Conservation (phyloP, 30 jellyfish, hydroid and myxozoan species). For the Turritopsis rubra region DNA sequence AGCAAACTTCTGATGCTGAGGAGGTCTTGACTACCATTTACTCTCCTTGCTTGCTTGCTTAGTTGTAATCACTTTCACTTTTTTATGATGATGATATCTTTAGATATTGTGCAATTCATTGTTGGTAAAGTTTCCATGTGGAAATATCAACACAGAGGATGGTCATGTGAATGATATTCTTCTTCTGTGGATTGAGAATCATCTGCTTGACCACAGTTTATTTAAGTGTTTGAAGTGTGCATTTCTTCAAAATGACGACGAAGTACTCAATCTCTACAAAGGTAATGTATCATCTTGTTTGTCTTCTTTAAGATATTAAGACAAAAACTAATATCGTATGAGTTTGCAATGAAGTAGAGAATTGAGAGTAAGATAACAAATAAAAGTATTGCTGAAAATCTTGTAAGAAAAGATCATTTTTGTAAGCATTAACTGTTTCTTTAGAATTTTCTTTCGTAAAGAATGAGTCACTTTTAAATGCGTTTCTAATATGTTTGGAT, state of each 20-base stretch:
- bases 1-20: no score
- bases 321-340: background rate
- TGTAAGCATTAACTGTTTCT: background rate
- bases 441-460: slow-evolving; percentile 26
- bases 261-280: slow-evolving; percentile 16
- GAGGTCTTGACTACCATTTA: no score
- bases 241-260: background rate
- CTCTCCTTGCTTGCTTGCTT: no score
- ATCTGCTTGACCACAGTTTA: slow-evolving; percentile 25
- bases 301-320: background rate
- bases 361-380: no score
- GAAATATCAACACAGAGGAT: background rate
- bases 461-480: slow-evolving; percentile 11
- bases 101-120: slow-evolving; percentile 1
- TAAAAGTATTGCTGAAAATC: no score
- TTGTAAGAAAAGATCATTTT: no score
- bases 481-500: slow-evolving; percentile 16
- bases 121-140: slow-evolving; percentile 8
- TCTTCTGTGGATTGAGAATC: slow-evolving; percentile 24
- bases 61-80: background rate
- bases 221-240: slow-evolving; percentile 13
- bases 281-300: no score
- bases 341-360: no score
- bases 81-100: slow-evolving; percentile 9
- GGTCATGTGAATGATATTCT: background rate